A percentile compares a stretch with the other conserved stretches of the same genome.
Evolutionary conservation across 37 sponge, comb jelly and placozoan genomes (phyloP).

Genomic region (Tethya wilhelma): DNA sequence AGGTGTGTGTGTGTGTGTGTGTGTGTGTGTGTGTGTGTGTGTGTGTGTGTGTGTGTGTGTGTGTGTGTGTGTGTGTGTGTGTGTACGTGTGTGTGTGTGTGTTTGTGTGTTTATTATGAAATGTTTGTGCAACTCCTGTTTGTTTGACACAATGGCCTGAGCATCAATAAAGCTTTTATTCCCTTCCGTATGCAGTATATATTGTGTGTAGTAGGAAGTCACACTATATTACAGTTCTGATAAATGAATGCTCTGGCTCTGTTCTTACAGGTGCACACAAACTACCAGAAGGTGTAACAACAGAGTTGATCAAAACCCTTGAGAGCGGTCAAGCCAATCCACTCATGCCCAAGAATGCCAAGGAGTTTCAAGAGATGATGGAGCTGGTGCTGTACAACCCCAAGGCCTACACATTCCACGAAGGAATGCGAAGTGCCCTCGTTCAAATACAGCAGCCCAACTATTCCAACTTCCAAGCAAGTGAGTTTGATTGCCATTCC

Average conservation of each 20-base stretch:
- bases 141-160: too few species aligned
- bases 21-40: background rate
- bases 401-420: conserved; percentile 31
- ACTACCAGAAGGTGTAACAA: conserved; percentile 31
- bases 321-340: conserved; percentile 46
- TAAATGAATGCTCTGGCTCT: too few species aligned
- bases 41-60: too few species aligned
- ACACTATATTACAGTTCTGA: too few species aligned
- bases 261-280: conserved; percentile 44
- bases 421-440: conserved; percentile 53
- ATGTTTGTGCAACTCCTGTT: too few species aligned
- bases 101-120: too few species aligned
- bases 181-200: too few species aligned
- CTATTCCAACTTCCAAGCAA: conserved; percentile 43
- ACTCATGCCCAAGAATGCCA: conserved; percentile 42
- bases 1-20: conserved; percentile 28
- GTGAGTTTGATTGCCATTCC: too few species aligned
- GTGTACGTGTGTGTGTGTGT: too few species aligned
- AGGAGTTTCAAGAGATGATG: conserved; percentile 71
- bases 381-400: conserved; percentile 55
- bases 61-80: too few species aligned
- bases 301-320: conserved; percentile 32
- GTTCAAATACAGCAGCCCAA: conserved; percentile 43
- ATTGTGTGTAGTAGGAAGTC: too few species aligned
- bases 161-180: too few species aligned